Conservation (phyloP, 2,797 vertebrate species). For the Gobionotothen gibberifrons region DNA sequence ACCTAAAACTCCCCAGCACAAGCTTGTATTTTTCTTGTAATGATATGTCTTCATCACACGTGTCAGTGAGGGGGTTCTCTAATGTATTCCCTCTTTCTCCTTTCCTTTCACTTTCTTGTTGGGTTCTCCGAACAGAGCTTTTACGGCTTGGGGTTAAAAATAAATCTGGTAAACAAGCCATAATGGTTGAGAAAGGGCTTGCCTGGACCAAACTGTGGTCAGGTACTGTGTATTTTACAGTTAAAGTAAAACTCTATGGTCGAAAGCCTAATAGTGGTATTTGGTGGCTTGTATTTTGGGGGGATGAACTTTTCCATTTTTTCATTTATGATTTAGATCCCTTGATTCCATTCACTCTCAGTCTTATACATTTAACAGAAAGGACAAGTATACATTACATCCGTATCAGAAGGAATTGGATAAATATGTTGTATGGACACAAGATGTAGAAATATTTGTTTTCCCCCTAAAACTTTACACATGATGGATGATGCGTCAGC, state of each 20-base stretch:
- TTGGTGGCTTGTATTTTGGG: constrained; percentile 22
- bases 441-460: background rate
- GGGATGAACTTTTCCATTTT: constrained; percentile 27
- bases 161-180: constrained; percentile 32
- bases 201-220: constrained; percentile 60
- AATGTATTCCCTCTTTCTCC: constrained; percentile 2
- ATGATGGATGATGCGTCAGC: constrained; percentile 12
- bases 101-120: constrained; percentile 25
- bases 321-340: background rate
- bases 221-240: constrained; percentile 58
- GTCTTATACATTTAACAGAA: background rate
- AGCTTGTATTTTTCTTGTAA: constrained; percentile 57
- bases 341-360: background rate
- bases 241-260: constrained; percentile 34
- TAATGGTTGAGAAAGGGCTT: constrained; percentile 41
- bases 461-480: constrained; percentile 1
- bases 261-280: constrained; percentile 41
- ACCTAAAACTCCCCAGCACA: constrained; percentile 30
- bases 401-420: background rate
- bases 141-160: constrained; percentile 35
- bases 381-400: background rate
- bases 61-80: constrained; percentile 10
- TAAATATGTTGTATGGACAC: constrained; percentile 7
- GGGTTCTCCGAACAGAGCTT: constrained; percentile 24
- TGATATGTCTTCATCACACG: constrained; percentile 46